These are phyloP conservation scores for Calyptomena viridis DNA, from an alignment of 2,113 vertebrate species.

Conservation along the genomic window DNA sequence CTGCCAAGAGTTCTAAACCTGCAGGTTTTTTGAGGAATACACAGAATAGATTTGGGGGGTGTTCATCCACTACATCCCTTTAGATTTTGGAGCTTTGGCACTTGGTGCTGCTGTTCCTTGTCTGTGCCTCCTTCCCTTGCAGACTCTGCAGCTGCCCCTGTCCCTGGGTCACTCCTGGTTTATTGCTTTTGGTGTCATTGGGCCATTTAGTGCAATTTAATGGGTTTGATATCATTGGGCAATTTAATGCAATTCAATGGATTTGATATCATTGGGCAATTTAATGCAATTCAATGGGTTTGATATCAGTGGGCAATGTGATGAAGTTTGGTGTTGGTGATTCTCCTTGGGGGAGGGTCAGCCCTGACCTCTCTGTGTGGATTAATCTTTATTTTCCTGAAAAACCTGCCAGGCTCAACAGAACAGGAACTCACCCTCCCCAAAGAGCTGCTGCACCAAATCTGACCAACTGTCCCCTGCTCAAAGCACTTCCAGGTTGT, in stretches of 20 bases:
- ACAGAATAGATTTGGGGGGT: rapidly evolving
- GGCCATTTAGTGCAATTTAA: background rate
- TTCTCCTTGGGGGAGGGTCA: background rate
- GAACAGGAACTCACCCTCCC: rapidly evolving
- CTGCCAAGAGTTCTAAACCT: background rate
- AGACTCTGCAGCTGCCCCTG: background rate
- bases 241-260: too few relatives aligned
- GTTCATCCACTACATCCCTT: background rate
- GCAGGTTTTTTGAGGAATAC: background rate
- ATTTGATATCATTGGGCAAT: rapidly evolving
- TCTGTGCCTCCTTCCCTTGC: background rate
- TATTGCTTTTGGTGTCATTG: rapidly evolving
- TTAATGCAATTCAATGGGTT: background rate
- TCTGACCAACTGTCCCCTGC: rapidly evolving
- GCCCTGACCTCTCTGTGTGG: rapidly evolving
- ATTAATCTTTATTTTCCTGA: background rate
- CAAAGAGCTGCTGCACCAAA: background rate
- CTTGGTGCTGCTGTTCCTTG: background rate
- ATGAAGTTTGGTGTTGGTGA: background rate
- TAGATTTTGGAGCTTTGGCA: background rate
- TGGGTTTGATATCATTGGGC: rapidly evolving
- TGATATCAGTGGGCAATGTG: rapidly evolving
- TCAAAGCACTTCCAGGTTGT: too few relatives aligned
- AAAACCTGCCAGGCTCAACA: background rate
- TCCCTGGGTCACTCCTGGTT: background rate